Evolutionary conservation across 2,113 vertebrate species (phyloP).

Genomic region (Strix uralensis): DNA sequence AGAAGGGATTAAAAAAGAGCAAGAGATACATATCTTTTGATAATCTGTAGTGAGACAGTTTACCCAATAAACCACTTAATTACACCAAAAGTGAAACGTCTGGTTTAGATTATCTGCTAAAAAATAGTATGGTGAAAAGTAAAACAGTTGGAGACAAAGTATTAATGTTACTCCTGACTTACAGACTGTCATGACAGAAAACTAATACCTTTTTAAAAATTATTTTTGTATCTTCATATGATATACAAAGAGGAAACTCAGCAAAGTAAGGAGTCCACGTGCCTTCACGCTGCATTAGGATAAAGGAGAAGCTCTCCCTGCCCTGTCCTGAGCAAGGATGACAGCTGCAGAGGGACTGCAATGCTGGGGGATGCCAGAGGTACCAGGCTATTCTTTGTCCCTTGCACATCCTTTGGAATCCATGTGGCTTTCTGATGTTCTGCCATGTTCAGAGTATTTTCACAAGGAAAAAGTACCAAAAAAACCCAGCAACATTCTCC

Average conservation of each 20-base stretch:
- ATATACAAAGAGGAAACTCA: background rate
- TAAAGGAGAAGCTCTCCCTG: background rate
- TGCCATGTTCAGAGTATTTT: background rate
- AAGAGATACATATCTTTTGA: constrained; percentile 43
- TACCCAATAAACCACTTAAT: constrained; percentile 45
- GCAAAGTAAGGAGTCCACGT: background rate
- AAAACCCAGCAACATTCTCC: background rate
- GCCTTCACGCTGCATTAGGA: background rate
- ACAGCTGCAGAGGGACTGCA: background rate
- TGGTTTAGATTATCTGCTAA: constrained; percentile 30
- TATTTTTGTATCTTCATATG: background rate
- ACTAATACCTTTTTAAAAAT: background rate
- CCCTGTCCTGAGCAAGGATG: background rate
- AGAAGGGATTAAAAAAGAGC: background rate
- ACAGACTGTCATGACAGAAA: background rate
- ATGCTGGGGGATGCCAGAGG: background rate
- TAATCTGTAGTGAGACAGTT: constrained; percentile 41
- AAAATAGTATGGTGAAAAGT: constrained; percentile 13
- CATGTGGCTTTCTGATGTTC: background rate
- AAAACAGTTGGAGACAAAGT: constrained; percentile 12
- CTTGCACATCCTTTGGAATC: background rate
- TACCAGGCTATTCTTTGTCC: background rate
- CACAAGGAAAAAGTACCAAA: background rate
- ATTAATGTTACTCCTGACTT: constrained; percentile 20
- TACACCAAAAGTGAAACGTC: constrained; percentile 47